Conservation (phyloP, 2,888 invertebrate genomes). For the Tachina fera region DNA sequence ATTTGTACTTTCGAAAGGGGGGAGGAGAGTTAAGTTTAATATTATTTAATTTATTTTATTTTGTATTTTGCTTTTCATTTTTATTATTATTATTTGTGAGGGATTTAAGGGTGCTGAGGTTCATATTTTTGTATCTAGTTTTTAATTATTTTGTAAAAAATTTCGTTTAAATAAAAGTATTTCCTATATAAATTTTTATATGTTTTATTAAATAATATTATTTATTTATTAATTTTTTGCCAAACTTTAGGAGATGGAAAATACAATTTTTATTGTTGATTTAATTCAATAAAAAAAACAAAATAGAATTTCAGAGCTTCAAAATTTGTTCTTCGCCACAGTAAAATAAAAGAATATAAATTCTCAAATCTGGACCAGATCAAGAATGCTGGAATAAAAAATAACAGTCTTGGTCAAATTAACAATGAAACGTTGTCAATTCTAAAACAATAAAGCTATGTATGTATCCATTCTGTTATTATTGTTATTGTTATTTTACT, state of each 20-base stretch:
- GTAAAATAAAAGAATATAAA: no score
- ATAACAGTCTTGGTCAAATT: no score
- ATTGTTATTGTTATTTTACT: no score
- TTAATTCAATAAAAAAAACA: conserved; percentile 12
- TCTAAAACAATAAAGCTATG: no score
- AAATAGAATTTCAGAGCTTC: conserved; percentile 24
- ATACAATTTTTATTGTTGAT: neutral
- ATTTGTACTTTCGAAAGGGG: conserved; percentile 83
- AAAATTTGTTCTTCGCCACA: neutral
- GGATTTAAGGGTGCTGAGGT: conserved; percentile 81
- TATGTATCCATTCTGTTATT: no score
- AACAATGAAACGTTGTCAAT: no score
- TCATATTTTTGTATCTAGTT: conserved; percentile 79
- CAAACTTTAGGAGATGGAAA: conserved; percentile 27
- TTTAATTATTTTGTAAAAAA: conserved; percentile 66
- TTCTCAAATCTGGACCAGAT: no score
- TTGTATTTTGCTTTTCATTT: conserved; percentile 73
- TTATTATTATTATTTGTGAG: conserved; percentile 76
- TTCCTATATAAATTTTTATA: conserved; percentile 21
- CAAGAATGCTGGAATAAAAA: no score
- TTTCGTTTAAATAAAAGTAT: conserved; percentile 63
- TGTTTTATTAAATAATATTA: conserved; percentile 33
- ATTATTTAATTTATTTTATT: conserved; percentile 78
- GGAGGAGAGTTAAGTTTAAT: conserved; percentile 78
- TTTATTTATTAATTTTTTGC: conserved; percentile 45